Base-by-base conservation (phyloP, 2,888 invertebrate species). In the Meghimatium bilineatum region DNA sequence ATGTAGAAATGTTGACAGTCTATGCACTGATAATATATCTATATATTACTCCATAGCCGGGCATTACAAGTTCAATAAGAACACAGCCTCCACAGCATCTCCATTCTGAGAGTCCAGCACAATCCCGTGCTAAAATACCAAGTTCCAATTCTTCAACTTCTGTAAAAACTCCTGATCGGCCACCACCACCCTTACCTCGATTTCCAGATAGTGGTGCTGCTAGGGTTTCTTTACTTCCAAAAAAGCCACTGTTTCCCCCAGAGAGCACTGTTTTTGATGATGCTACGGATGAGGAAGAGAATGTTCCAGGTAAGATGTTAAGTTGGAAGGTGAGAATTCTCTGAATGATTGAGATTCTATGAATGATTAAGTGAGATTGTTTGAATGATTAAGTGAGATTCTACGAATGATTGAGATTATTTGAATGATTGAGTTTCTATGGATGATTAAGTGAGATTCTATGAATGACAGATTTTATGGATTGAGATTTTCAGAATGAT, bases 181-280 rank as follows among this genome's bases (percentile, higher is more conserved):
- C 76, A 32, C 60, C 60, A 60, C 76, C 76, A 49, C 76, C 76
- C 34, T 34, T 76, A 56, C 76, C 76, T 32, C 38, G 44, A 72
- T 1, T 1, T 5, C 1, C 10, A 2, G 5, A 8, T 1, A 74
- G 14, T 74, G 74, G 49, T 49, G 74, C 49, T 1, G 14, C 52
- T 74, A 44, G n/a, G 49, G 6, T n/a, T 49, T 0, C 29, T 49
- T 14, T 32, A n/a, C 74, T 12, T 1, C 17, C 49, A 49, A n/a
- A n/a, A 8, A 14, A 29, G 0, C 14, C n/a, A n/a, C 17, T 29
- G 26, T n/a, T 29, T 38, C 17, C 36, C 2, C n/a, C 5, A 17
- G 49, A 74, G 14, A 52, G 29, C 10, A 49, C 14, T 12, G n/a
- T 23, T 5, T 14, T 29, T n/a, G 44, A 44, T n/a, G 74, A 74